Base-by-base conservation (phyloP, 2,888 invertebrate species). In the Andricus quercusramuli region DNA sequence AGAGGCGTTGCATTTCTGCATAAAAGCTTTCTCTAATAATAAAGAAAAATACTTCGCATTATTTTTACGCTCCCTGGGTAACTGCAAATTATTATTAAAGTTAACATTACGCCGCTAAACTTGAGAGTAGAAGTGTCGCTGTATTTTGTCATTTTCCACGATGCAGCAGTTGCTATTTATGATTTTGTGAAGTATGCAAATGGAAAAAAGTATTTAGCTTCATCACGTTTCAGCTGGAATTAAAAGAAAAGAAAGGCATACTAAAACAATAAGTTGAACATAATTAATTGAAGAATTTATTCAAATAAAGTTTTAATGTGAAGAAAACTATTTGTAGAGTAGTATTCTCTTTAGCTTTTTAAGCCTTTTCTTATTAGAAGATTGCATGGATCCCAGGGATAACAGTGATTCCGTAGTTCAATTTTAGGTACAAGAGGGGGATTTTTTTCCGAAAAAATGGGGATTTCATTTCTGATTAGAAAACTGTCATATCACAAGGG, bases 81-180 rank as follows among this genome's bases (percentile, higher is more conserved):
- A 74, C 74, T 37, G 56, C 74, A 74, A 74, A 74, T 74, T 74
- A 56, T 74, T 74, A 74, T 74, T 74, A 56, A 56, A 74, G 74
- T 56, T 32, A 74, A 56, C 74, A 32, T 51, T 74, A 56, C 56
- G 25, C n/a, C 29, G 56, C 56, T 37, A 74, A 56, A 74, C 56
- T 51, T 74, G 29, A 74, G 74, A 74, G 51, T 9, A 56, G 20
- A 74, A 74, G 20, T 74, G 56, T 74, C 37, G 32, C 74, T 74
- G 20, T 56, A 74, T 9, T n/a, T 32, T 74, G 56, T 29, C 56
- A 74, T 74, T 74, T 17, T 20, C 4, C 56, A n/a, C 15, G 47
- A 22, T n/a, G 74, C 47, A 29, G 56, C 74, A 56, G 29, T 67
- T 67, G n/a, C 32, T 56, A 56, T 74, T 74, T 56, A 56, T 29